Evolutionary conservation across 2,888 invertebrate species (phyloP), one percentile per base, ranked within the genome.

Genomic region (Sisyra terminalis): DNA sequence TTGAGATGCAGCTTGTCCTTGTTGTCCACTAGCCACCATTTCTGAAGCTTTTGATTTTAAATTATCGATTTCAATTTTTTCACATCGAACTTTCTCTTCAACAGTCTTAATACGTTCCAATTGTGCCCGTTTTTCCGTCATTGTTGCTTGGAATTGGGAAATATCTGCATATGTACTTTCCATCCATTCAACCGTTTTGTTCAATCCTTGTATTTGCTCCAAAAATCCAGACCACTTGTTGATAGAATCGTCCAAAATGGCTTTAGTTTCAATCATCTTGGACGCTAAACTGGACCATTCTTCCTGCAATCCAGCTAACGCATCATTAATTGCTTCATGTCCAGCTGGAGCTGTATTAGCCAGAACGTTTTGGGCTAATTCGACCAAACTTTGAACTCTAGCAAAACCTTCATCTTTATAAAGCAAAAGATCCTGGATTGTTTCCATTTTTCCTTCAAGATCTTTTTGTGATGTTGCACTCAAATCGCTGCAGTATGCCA

Each of bases 381-480:
- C 93, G n/a, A 92, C 82, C 34, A 88, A 73, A 40, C 77, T 75
- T 56, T 94, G 89, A 24, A 92, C 82, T 60, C 84, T 84, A 0
- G 78, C 74, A 52, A 88, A 89, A 3, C 93, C 93, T 65, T 89
- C 89, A 52, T 96, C 94, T 62, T 93, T 94, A 46, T 82, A 78
- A n/a, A 92, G 64, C 38, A 89, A 66, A 38, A 94, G 66, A 57
- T 90, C 90, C 68, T 93, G 82, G 49, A 84, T 82, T 10, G 78
- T 76, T 45, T 83, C 80, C 52, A 89, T 65, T 61, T 90, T 90
- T 16, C 74, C 78, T 60, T 90, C 87, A 24, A 92, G 62, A 54
- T 92, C 89, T 55, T 84, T 81, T 56, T 88, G 85, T 29, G 84
- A 82, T 42, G 82, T 77, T 0, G 84, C 76, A 45, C 78, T 81